Evolutionary conservation across 2,888 invertebrate species (phyloP).

Genomic region (Drosophila buzzatii): DNA sequence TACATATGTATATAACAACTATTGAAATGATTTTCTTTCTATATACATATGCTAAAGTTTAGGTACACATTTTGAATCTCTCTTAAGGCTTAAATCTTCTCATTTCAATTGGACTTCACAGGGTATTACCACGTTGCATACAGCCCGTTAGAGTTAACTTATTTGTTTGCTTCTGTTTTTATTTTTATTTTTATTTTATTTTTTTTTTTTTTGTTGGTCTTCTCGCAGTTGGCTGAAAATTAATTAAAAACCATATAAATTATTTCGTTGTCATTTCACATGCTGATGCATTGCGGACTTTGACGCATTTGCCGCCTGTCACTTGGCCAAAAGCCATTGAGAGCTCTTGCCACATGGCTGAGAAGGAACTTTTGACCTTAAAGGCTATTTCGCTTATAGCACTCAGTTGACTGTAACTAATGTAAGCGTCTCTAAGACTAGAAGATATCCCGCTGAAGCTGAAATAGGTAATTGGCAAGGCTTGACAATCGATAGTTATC

Average conservation of each 20-base stretch:
- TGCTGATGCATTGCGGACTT: constrained; percentile 23
- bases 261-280: constrained; percentile 41
- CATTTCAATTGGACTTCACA: background rate
- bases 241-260: constrained; percentile 65
- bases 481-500: background rate
- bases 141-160: background rate
- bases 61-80: no score
- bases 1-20: no score
- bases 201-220: background rate
- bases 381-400: constrained; percentile 11
- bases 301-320: constrained; percentile 32
- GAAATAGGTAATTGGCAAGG: background rate
- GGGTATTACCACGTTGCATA: background rate
- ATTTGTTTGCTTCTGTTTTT: background rate
- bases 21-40: no score
- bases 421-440: constrained; percentile 4
- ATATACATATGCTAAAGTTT: no score
- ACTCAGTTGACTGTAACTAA: constrained; percentile 27
- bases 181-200: no score
- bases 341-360: constrained; percentile 13
- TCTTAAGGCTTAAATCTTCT: no score
- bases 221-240: constrained; percentile 38
- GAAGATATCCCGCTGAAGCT: no score
- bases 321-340: constrained; percentile 19
- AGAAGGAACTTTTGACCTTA: constrained; percentile 24